Base-by-base conservation (phyloP, 2,888 invertebrate genomes). In the Pseudoips prasinana region DNA sequence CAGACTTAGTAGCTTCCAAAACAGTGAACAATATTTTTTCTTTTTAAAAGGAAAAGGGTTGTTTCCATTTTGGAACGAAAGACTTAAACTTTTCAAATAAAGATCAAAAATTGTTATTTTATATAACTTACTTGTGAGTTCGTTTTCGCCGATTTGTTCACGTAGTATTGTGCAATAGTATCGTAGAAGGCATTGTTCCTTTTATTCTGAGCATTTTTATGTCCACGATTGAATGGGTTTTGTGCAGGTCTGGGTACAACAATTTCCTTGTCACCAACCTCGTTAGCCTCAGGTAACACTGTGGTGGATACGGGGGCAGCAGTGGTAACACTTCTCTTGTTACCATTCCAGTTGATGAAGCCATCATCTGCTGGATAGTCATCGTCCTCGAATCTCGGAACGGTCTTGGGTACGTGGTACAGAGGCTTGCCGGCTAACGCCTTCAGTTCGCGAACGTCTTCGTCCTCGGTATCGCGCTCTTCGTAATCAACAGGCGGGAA, bases 361-460 rank as follows among this genome's bases (percentile, higher is more conserved):
- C 87, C 83, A 56, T 90, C 90, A 43, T 90, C 90, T 10, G 84
- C 65, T 1, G 77, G 69, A 33, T 84, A 83, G 37, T 89, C 87
- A n/a, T 85, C 81, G 8, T 88, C 85, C n/a, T 85, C 81, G 37
- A 73, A 67, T 34, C 64, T 72, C 8, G 86, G 83, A 10, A 70
- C 82, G 2, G 86, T 87, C 59, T 88, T 85, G 0, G 88, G 83
- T n/a, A 71, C 81, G 42, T 86, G 85, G 47, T 88, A 87, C n/a
- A 86, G 53, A 18, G 89, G 87, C 53, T 90, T 88, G 20, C 86
- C 89, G 1, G 91, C 90, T 39, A 93, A 67, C 29, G 91, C 91
- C 64, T 92, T 92, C 31, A 93, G 66, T 59, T 93, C 92, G 37
- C 90, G 81, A 0, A 92, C 93, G 39, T 92, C 92, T 69, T 92